phyloP scores from a whole-genome alignment of 1,140 invertebrate genomes.

The Hyposmocoma kahamanoa region DNA sequence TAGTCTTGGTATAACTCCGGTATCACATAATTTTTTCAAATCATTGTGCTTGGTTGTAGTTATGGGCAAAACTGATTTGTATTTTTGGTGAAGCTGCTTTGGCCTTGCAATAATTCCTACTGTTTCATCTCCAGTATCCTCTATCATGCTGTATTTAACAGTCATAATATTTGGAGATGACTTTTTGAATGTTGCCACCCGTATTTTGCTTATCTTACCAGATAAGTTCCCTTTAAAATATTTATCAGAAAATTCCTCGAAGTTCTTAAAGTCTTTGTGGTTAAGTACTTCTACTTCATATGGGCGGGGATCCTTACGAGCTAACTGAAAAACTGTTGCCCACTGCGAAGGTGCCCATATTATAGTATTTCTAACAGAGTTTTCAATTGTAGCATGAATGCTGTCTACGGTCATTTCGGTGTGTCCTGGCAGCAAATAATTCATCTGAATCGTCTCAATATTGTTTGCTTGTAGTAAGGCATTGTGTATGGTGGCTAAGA shows the following conservation, averaged over 20 bases:
- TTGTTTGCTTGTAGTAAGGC: not conserved
- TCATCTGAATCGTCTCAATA: not conserved
- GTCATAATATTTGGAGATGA: not conserved
- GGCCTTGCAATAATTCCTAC: too few species aligned
- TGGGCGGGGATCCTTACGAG: conserved; percentile 12
- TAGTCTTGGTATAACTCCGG: conserved; percentile 12
- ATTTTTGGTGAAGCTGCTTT: too few species aligned
- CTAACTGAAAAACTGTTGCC: conserved; percentile 12
- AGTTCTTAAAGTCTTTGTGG: conserved; percentile 12
- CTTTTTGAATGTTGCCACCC: not conserved
- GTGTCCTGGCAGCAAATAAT: conserved; percentile 3
- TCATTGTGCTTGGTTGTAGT: conserved; percentile 9
- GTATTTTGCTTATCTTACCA: not conserved
- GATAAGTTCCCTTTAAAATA: not conserved
- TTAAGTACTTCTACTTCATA: conserved; percentile 12
- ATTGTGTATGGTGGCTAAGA: not conserved
- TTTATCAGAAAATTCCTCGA: conserved; percentile 12
- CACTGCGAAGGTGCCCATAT: conserved; percentile 19
- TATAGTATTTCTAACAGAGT: conserved; percentile 11
- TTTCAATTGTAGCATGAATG: conserved; percentile 14
- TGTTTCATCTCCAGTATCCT: not conserved
- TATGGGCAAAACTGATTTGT: too few species aligned
- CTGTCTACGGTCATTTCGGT: conserved; percentile 8
- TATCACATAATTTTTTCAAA: conserved; percentile 16
- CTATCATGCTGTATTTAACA: not conserved